Conservation (phyloP, 2,797 vertebrate species). For the Poecile montanus region DNA sequence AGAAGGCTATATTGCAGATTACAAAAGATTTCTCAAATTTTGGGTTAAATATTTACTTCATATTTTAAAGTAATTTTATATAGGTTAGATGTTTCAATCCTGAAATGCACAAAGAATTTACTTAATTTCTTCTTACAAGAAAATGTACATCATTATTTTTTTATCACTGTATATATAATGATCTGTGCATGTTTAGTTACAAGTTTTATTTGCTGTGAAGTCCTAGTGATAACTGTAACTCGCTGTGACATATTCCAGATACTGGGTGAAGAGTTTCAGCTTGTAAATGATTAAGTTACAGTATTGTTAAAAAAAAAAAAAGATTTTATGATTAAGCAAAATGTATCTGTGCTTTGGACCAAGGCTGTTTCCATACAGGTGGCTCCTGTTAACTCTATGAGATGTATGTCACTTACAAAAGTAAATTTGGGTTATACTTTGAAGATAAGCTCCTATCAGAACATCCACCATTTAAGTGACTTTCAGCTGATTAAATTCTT, state of each 20-base stretch:
- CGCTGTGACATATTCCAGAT: slow-evolving; percentile 35
- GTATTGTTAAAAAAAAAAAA: slow-evolving; percentile 23
- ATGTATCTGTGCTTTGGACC: slow-evolving; percentile 41
- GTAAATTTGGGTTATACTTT: background rate
- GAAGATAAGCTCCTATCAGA: background rate
- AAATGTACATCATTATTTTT: slow-evolving; percentile 67
- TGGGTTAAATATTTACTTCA: slow-evolving; percentile 55
- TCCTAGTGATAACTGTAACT: slow-evolving; percentile 54
- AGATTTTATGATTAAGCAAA: slow-evolving; percentile 44
- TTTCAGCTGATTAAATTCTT: background rate
- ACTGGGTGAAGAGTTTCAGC: slow-evolving; percentile 39
- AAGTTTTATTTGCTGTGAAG: slow-evolving; percentile 56
- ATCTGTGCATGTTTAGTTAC: slow-evolving; percentile 56
- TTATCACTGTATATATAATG: slow-evolving; percentile 61
- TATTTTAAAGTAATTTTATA: slow-evolving; percentile 67
- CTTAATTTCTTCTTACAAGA: slow-evolving; percentile 68
- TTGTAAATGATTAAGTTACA: slow-evolving; percentile 41
- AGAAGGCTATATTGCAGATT: slow-evolving; percentile 58
- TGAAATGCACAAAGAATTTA: slow-evolving; percentile 66
- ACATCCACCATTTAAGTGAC: background rate
- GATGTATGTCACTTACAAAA: background rate
- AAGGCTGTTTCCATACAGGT: background rate
- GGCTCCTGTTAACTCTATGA: background rate
- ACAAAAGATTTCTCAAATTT: slow-evolving; percentile 39
- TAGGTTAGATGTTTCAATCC: slow-evolving; percentile 61